These are phyloP conservation scores for Andrena trimmerana DNA, from an alignment of 2,888 invertebrate genomes.

Conservation along the genomic window DNA sequence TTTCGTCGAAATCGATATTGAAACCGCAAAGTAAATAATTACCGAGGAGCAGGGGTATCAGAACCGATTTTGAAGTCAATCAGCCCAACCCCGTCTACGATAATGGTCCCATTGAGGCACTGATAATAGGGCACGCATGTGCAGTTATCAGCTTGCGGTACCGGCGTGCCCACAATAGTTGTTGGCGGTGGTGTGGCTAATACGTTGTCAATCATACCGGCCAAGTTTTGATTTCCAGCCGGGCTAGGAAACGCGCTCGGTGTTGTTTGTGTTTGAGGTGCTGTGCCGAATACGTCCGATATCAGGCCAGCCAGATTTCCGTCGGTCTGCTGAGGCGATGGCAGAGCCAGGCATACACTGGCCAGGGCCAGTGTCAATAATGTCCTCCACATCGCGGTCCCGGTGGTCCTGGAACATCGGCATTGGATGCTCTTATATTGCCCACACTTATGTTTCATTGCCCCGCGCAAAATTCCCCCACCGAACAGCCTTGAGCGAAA, in stretches of 20 bases:
- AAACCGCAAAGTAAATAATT: neutral
- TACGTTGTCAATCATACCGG: constrained; percentile 24
- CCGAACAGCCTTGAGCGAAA: no score
- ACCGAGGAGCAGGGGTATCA: neutral
- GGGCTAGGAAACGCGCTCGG: neutral
- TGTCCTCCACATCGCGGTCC: constrained; percentile 86
- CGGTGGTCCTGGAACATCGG: constrained; percentile 18
- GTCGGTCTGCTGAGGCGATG: constrained; percentile 56
- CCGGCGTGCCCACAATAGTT: constrained; percentile 13
- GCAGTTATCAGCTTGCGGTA: constrained; percentile 83
- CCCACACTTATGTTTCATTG: no score
- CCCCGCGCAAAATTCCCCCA: no score
- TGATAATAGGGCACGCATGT: constrained; percentile 92
- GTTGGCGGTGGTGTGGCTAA: neutral
- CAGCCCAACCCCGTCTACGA: constrained; percentile 90
- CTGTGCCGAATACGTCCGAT: neutral
- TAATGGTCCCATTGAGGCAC: constrained; percentile 89
- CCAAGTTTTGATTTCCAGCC: neutral
- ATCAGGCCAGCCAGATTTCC: constrained; percentile 64
- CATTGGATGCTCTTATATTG: no score
- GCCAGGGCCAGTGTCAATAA: constrained; percentile 92
- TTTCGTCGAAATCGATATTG: no score
- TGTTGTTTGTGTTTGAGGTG: no score
- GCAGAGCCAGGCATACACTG: constrained; percentile 57
- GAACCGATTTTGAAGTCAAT: constrained; percentile 90